Percentiles rank a stretch among this genome's conserved stretches.
Conservation (phyloP, 1,140 invertebrate species). For the Drosophila sturtevanti region DNA sequence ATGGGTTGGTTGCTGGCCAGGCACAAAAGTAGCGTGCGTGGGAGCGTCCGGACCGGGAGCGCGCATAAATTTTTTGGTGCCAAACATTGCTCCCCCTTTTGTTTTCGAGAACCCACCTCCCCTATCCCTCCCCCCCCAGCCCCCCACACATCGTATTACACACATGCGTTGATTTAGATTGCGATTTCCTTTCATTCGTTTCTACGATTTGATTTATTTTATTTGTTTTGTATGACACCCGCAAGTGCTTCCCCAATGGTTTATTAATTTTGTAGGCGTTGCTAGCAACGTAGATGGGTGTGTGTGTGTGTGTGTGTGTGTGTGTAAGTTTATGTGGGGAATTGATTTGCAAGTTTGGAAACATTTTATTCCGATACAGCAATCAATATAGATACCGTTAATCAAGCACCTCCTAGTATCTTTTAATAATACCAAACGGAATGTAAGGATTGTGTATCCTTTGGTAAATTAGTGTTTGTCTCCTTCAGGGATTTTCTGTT, state of each 20-base stretch:
- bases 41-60: conserved; percentile 55
- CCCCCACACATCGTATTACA: no score
- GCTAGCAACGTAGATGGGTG: conserved; percentile 58
- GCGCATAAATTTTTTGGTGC: conserved; percentile 72
- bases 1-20: conserved; percentile 12
- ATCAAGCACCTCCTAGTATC: conserved; percentile 49
- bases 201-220: conserved; percentile 81
- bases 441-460: conserved; percentile 25
- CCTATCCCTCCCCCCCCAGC: no score
- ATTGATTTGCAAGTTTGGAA: conserved; percentile 58
- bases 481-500: neutral
- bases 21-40: conserved; percentile 43
- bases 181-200: conserved; percentile 73
- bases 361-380: conserved; percentile 47
- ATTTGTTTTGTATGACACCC: conserved; percentile 81
- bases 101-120: conserved; percentile 30
- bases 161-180: conserved; percentile 62
- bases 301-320: no score
- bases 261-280: conserved; percentile 80
- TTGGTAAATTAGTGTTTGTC: neutral
- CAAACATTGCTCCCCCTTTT: conserved; percentile 59
- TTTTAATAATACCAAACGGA: conserved; percentile 39
- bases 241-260: conserved; percentile 72
- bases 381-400: conserved; percentile 42
- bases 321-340: conserved; percentile 46